Percentiles rank a stretch among this genome's conserved stretches.
These are phyloP conservation scores for Cololabis saira DNA, from an alignment of 2,113 vertebrate species.

Conservation along the genomic window DNA sequence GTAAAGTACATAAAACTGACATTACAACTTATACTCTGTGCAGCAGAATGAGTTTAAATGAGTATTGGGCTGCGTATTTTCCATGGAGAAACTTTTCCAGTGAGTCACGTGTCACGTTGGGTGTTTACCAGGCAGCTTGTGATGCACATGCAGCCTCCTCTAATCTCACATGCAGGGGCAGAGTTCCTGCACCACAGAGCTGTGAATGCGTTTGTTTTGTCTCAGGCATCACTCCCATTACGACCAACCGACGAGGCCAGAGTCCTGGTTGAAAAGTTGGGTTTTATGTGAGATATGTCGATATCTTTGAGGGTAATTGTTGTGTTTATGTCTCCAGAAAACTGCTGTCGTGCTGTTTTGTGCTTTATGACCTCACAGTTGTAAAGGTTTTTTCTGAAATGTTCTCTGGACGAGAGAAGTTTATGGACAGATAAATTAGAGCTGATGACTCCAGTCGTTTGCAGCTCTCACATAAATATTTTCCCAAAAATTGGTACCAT, in stretches of 20 bases:
- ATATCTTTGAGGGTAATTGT: background rate
- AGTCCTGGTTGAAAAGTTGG: constrained; percentile 8
- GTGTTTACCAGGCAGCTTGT: background rate
- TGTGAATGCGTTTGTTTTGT: constrained; percentile 13
- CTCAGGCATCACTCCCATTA: background rate
- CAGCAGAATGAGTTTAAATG: background rate
- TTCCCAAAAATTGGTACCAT: no score
- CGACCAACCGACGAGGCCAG: constrained; percentile 1
- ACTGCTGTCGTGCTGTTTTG: background rate
- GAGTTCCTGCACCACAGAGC: background rate
- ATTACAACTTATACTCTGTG: no score
- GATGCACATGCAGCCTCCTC: background rate
- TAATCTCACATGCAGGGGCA: background rate
- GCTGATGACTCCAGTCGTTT: no score
- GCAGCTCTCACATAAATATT: no score
- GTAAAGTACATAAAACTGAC: no score
- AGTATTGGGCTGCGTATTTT: background rate
- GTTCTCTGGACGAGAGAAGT: no score
- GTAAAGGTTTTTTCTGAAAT: background rate
- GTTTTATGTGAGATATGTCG: background rate
- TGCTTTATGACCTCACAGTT: background rate
- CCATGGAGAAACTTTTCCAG: background rate
- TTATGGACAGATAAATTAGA: no score
- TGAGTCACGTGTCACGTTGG: background rate
- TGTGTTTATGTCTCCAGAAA: background rate